Evolutionary conservation across 2,797 vertebrate species (phyloP).

Genomic region (Sciurus vulgaris): DNA sequence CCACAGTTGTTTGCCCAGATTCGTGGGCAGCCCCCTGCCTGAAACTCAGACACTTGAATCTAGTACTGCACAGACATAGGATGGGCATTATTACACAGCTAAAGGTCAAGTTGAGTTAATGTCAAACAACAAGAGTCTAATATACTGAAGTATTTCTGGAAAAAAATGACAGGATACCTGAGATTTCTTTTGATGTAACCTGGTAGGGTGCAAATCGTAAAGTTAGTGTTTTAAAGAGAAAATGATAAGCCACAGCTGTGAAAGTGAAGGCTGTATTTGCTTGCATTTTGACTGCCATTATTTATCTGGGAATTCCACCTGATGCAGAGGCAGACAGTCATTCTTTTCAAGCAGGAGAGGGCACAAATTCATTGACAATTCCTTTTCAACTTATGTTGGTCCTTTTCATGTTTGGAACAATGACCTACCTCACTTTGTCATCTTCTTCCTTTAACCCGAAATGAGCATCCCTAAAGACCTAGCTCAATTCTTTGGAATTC

Average conservation of each 20-base stretch:
- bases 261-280: background rate
- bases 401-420: background rate
- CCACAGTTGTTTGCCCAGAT: background rate
- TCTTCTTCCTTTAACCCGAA: slow-evolving; percentile 5
- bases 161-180: background rate
- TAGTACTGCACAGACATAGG: background rate
- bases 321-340: background rate
- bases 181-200: background rate
- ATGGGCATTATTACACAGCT: background rate
- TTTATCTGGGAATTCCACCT: background rate
- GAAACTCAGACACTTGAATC: slow-evolving; percentile 1
- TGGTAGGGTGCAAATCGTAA: slow-evolving; percentile 38
- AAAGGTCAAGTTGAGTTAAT: background rate
- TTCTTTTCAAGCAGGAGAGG: background rate
- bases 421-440: background rate
- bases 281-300: background rate
- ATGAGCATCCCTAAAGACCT: background rate
- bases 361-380: background rate
- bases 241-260: background rate
- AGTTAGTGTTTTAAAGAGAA: slow-evolving; percentile 21
- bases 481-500: background rate
- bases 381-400: background rate
- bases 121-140: background rate
- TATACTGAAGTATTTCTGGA: slow-evolving; percentile 35
- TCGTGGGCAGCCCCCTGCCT: background rate